Base-by-base conservation (phyloP, 2,797 vertebrate species). In the Orientallactaga sibirica region DNA sequence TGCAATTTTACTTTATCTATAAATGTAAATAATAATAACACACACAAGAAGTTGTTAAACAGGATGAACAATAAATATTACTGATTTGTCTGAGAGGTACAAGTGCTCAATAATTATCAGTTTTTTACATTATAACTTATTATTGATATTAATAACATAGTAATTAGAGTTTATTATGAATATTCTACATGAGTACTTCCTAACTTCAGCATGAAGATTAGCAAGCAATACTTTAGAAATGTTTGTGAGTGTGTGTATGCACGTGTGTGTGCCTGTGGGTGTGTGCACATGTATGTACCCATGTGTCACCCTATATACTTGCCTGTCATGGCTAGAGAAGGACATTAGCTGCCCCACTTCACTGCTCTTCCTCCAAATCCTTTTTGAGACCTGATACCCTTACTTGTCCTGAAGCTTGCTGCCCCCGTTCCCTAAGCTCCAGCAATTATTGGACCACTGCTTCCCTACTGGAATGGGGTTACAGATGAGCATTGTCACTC, bases 131-230 rank as follows among this genome's bases (percentile, higher is more conserved):
- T 70, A 24, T 62, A 67, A 16, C 4, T 94, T 64, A 66, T 48
- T 86, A 2, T 74, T 78, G 12, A 12, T 86, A 66, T 61, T 91
- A 88, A 76, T 62, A 88, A 20, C 6, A 80, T 88, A 78, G 82
- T 33, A 37, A 52, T 58, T 90, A 85, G 5, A 90, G n/a, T 66
- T 81, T 64, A 48, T 77, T 75, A 55, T 0, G 67, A 88, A 55
- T 92, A 81, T 75, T 88, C 58, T 74, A 94, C 5, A 75, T 70
- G 2, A 73, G 1, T 74, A 1, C 52, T 91, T 90, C 58, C 10
- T 83, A 93, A 80, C 8, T 80, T 80, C 24, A 68, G 3, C 19
- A 16, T 87, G 18, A 79, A 2, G 4, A 68, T 58, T 11, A 77
- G 90, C 3, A 89, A 79, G n/a, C n/a, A 76, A 37, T 15, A 48